Percentiles rank a stretch among this genome's conserved stretches.
Conservation (phyloP, 2,797 vertebrate species). For the Ciconia nigra region DNA sequence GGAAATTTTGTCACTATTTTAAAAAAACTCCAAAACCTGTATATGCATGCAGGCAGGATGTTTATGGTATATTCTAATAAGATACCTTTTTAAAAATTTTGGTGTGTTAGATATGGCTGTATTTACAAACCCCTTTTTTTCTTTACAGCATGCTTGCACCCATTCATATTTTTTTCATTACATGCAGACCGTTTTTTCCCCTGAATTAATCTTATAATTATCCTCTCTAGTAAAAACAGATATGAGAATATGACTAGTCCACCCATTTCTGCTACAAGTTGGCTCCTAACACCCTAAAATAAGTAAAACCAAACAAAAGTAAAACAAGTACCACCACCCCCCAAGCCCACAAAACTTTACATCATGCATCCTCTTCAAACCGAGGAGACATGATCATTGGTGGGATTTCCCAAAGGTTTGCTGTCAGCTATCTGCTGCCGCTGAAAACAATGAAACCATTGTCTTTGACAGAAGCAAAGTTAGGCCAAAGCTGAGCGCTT, state of each 20-base stretch:
- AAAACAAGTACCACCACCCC: not conserved
- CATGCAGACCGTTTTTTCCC: accelerated
- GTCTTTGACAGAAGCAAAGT: not conserved
- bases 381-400: not conserved
- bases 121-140: not conserved
- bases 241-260: not conserved
- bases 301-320: not conserved
- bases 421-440: not conserved
- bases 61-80: not conserved
- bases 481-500: not conserved
- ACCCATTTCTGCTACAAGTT: not conserved
- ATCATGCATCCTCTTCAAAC: accelerated
- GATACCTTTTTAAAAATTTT: not conserved
- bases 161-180: not conserved
- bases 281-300: not conserved
- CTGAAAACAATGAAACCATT: not conserved
- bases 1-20: not conserved
- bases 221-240: not conserved
- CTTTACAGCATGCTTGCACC: not conserved
- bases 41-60: not conserved
- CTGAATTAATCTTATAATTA: not conserved
- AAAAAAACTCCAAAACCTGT: not conserved
- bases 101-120: not conserved
- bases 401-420: not conserved
- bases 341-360: not conserved